Conservation (phyloP, 2,113 vertebrate genomes). For the Pterocles orientalis region DNA sequence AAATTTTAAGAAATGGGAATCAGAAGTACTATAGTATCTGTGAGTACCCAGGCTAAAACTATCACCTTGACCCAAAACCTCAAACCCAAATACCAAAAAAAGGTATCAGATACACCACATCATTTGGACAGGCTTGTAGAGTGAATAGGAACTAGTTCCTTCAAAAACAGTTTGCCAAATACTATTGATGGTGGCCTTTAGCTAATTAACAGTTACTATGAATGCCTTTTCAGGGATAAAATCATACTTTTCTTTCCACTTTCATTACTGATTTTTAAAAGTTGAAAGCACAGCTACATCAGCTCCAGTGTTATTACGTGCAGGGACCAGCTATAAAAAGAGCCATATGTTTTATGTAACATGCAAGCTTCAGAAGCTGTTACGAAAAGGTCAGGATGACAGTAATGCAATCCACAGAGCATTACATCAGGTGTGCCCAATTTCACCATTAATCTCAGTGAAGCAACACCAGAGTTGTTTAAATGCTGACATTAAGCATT, state of each 20-base stretch:
- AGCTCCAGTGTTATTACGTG: background rate
- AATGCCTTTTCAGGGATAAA: background rate
- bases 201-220: background rate
- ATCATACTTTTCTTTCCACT: background rate
- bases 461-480: background rate
- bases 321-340: background rate
- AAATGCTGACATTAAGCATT: background rate
- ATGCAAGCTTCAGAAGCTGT: background rate
- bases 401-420: background rate
- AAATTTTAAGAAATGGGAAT: background rate
- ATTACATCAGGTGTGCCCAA: background rate
- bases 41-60: background rate
- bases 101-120: background rate
- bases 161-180: background rate
- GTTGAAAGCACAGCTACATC: background rate
- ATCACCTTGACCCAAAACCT: background rate
- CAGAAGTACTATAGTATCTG: background rate
- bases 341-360: background rate
- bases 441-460: background rate
- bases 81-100: background rate
- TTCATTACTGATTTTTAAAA: background rate
- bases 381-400: background rate
- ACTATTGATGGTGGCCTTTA: background rate
- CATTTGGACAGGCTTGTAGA: background rate
- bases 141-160: background rate